A percentile compares a stretch with the other conserved stretches of the same genome.
Conservation (phyloP, 2,113 vertebrate species). For the Genyomyrus donnyi region DNA sequence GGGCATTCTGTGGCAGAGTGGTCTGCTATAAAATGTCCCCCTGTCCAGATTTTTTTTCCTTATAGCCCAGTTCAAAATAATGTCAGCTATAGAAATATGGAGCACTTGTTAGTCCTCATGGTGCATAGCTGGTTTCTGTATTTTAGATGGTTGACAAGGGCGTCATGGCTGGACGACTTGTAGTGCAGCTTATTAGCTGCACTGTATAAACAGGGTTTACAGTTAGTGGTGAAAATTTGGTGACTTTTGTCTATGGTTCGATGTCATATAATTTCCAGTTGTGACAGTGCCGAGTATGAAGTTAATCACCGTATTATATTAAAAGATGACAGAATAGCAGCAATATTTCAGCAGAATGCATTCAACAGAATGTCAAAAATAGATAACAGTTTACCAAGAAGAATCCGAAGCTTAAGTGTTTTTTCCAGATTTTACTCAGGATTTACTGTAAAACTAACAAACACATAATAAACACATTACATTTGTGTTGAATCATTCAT, state of each 20-base stretch:
- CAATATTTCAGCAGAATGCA: background rate
- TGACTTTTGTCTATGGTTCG: background rate
- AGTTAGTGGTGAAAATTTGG: background rate
- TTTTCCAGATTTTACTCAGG: no score
- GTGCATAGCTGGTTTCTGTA: background rate
- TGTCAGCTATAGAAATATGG: no score
- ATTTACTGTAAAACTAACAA: no score
- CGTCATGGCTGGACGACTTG: background rate
- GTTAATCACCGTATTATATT: background rate
- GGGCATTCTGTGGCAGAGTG: no score
- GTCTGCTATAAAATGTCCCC: no score
- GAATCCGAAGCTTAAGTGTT: no score
- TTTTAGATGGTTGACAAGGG: background rate
- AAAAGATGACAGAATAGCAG: background rate
- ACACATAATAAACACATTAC: no score
- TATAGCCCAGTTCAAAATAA: no score
- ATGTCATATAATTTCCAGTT: background rate
- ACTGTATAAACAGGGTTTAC: background rate
- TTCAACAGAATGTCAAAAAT: background rate
- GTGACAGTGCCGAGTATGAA: background rate
- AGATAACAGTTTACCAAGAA: no score
- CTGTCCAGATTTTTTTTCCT: no score
- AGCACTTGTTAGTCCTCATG: background rate
- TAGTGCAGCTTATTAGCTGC: background rate
- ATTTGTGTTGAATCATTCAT: no score